Evolutionary conservation across 2,888 invertebrate species (phyloP).

Genomic region (Pocota personata): DNA sequence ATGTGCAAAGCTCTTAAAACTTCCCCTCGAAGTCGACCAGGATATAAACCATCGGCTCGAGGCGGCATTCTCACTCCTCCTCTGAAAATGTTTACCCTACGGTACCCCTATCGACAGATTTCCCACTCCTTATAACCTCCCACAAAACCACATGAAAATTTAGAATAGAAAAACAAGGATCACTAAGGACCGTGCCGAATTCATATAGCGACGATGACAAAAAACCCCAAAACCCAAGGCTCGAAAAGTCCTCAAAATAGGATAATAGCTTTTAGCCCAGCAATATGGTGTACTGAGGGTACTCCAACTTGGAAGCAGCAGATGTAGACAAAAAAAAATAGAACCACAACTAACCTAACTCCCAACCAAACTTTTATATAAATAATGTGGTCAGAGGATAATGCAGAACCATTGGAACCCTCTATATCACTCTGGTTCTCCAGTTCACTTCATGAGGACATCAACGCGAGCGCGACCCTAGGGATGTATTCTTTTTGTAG

Average conservation of each 20-base stretch:
- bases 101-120: conserved; percentile 45
- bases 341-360: conserved; percentile 53
- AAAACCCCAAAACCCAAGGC: conserved; percentile 35
- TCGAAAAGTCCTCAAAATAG: conserved; percentile 66
- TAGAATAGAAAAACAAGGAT: conserved; percentile 50
- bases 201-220: conserved; percentile 44
- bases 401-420: conserved; percentile 56
- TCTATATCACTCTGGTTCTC: conserved; percentile 46
- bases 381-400: conserved; percentile 68
- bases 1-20: conserved; percentile 68
- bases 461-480: conserved; percentile 41
- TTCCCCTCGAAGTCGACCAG: conserved; percentile 33
- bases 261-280: conserved; percentile 68
- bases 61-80: background rate
- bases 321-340: conserved; percentile 12
- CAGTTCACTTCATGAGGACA: conserved; percentile 51
- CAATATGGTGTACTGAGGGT: conserved; percentile 58
- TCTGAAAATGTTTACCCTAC: conserved; percentile 39
- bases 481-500: conserved; percentile 15
- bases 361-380: conserved; percentile 63
- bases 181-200: conserved; percentile 48
- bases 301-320: background rate
- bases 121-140: background rate
- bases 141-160: conserved; percentile 27
- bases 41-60: conserved; percentile 38